Evolutionary conservation across 1,140 invertebrate genomes (phyloP).

Genomic region (Palaemon carinicauda): DNA sequence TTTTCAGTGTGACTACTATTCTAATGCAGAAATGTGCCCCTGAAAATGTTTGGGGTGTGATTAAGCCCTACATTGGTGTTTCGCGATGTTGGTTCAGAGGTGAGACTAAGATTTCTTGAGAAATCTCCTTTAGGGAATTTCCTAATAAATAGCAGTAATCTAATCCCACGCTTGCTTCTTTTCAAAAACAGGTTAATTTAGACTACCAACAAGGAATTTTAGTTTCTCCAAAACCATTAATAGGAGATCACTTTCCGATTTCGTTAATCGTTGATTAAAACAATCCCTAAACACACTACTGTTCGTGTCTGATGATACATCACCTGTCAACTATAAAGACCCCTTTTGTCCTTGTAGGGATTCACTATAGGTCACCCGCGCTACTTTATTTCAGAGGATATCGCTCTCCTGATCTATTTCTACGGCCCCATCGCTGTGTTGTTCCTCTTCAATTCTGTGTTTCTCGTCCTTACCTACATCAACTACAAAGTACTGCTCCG

Average conservation of each 20-base stretch:
- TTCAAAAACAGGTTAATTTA: too few species aligned
- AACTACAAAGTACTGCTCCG: neutral
- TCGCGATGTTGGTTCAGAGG: conserved; percentile 13
- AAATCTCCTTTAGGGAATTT: neutral
- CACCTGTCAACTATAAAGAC: neutral
- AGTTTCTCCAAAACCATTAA: neutral
- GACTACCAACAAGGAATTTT: neutral
- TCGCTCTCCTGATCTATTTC: conserved; percentile 5
- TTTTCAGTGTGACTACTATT: conserved; percentile 4
- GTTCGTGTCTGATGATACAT: too few species aligned
- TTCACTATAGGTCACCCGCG: too few species aligned
- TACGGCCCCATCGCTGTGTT: conserved; percentile 28
- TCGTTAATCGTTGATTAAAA: too few species aligned
- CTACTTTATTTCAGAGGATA: neutral
- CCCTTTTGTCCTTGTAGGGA: too few species aligned
- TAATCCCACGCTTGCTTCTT: too few species aligned
- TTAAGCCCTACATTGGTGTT: neutral
- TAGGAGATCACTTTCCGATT: too few species aligned
- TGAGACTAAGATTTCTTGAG: neutral
- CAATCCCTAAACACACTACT: too few species aligned
- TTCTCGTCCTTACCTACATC: conserved; percentile 3
- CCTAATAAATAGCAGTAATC: too few species aligned
- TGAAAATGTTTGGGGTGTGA: neutral
- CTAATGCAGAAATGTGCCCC: conserved; percentile 22
- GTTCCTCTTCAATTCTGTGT: neutral